Percentiles rank a stretch among this genome's conserved stretches.
Evolutionary conservation across 2,113 vertebrate species (phyloP).

Genomic region (Amphiprion percula): DNA sequence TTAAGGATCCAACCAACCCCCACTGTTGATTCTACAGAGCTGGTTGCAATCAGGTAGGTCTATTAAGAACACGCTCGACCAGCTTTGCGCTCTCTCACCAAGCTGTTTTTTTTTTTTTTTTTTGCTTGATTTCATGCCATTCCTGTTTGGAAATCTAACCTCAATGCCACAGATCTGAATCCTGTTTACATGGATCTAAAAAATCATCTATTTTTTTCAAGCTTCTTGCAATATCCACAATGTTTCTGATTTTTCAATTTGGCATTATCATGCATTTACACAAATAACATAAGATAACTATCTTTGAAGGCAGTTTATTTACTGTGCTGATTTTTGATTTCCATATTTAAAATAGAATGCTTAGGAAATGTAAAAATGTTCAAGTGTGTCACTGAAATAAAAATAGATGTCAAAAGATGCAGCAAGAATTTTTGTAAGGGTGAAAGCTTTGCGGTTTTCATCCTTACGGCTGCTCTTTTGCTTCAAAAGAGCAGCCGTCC

Average conservation of each 20-base stretch:
- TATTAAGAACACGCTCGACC: not conserved
- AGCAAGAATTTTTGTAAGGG: not conserved
- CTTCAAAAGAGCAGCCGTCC: not conserved
- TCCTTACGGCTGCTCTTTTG: no score
- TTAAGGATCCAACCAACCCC: slow-evolving; percentile 33
- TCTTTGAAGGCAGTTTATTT: not conserved
- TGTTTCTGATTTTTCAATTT: slow-evolving; percentile 16
- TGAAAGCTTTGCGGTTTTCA: not conserved
- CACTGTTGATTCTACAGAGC: slow-evolving; percentile 29
- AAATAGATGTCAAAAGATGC: slow-evolving; percentile 7
- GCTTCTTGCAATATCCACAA: not conserved
- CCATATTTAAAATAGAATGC: not conserved
- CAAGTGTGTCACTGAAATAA: slow-evolving; percentile 13
- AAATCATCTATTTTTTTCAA: slow-evolving; percentile 2
- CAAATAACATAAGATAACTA: slow-evolving; percentile 28
- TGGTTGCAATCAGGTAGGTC: slow-evolving; percentile 31
- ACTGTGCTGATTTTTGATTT: slow-evolving; percentile 3
- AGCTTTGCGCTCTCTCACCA: slow-evolving; percentile 1
- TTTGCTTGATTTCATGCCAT: slow-evolving; percentile 1
- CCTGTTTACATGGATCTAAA: not conserved
- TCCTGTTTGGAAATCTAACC: not conserved
- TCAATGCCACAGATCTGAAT: not conserved
- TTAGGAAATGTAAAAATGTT: slow-evolving; percentile 14
- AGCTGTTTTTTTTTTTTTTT: not conserved
- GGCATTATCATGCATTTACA: slow-evolving; percentile 3